Percentiles rank a stretch among this genome's conserved stretches.
phyloP scores from a whole-genome alignment of 2,113 vertebrate genomes.

The Crypturellus undulatus region DNA sequence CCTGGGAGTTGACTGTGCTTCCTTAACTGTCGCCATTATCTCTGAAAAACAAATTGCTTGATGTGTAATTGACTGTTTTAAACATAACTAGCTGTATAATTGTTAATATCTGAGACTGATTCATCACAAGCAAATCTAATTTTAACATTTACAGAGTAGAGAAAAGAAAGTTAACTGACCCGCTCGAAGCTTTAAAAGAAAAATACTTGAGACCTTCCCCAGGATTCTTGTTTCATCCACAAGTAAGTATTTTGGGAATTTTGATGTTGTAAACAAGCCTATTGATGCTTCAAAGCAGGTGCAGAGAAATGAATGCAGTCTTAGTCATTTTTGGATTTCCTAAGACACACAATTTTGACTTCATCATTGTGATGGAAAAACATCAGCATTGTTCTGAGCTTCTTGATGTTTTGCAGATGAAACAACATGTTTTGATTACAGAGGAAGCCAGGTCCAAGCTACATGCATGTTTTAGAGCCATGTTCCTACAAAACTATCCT shows the following conservation, averaged over 20 bases:
- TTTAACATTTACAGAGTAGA: conserved; percentile 99
- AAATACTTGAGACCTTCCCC: conserved; percentile 98
- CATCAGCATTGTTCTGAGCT: conserved; percentile 74
- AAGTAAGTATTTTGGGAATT: conserved; percentile 88
- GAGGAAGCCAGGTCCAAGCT: conserved; percentile 48
- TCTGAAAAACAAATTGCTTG: conserved; percentile 14
- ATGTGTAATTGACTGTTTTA: conserved; percentile 34
- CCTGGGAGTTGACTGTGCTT: not conserved
- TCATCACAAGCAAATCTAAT: conserved; percentile 79
- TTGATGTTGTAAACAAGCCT: conserved; percentile 78
- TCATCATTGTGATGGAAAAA: conserved; percentile 73
- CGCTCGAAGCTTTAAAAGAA: conserved; percentile 98
- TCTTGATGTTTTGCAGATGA: conserved; percentile 72
- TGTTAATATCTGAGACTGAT: conserved; percentile 56
- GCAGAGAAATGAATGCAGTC: conserved; percentile 80
- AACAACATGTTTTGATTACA: conserved; percentile 68
- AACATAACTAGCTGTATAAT: conserved; percentile 42
- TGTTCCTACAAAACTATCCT: not conserved
- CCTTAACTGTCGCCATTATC: conserved; percentile 15
- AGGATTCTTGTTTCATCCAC: conserved; percentile 97
- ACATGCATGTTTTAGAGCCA: conserved; percentile 10
- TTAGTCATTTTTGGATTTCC: conserved; percentile 82
- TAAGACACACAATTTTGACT: conserved; percentile 62
- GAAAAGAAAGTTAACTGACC: conserved; percentile 98
- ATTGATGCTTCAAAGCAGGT: conserved; percentile 82